Percentiles rank a stretch among this genome's conserved stretches.
Evolutionary conservation across 2,888 invertebrate genomes (phyloP).

Genomic region (Rhorus exstirpatorius): DNA sequence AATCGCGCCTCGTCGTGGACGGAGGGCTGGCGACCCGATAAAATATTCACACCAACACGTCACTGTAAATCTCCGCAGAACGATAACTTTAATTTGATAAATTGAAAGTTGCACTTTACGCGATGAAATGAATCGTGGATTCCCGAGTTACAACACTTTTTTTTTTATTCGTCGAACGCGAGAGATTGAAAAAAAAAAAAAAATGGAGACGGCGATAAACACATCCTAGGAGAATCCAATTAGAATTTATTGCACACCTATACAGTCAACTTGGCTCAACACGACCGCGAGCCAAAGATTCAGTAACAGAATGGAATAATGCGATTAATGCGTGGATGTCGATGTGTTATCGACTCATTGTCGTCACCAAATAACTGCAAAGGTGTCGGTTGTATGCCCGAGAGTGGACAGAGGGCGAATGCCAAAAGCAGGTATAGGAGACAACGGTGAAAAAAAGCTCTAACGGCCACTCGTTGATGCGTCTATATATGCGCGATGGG

Average conservation of each 20-base stretch:
- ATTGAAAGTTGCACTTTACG: constrained; percentile 54
- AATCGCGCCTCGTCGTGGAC: constrained; percentile 11
- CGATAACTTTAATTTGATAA: constrained; percentile 37
- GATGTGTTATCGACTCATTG: constrained; percentile 12
- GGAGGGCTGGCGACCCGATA: constrained; percentile 15
- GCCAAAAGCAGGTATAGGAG: constrained; percentile 41
- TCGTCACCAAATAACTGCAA: constrained; percentile 10
- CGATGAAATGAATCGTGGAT: constrained; percentile 41
- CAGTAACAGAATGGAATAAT: constrained; percentile 34
- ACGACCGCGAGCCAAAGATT: constrained; percentile 15
- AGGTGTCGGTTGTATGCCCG: not conserved
- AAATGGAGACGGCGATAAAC: not conserved
- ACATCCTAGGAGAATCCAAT: not conserved
- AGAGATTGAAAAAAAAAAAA: not conserved
- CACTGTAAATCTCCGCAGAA: not conserved
- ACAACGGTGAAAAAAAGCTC: constrained; percentile 11
- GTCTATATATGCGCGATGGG: constrained; percentile 57
- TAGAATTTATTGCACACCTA: not conserved
- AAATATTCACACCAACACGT: constrained; percentile 48
- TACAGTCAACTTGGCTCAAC: not conserved
- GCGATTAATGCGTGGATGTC: constrained; percentile 18
- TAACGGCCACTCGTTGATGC: constrained; percentile 7
- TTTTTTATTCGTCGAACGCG: not conserved
- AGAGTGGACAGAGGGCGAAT: constrained; percentile 14
- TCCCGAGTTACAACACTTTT: not conserved